phyloP scores from a whole-genome alignment of 2,888 invertebrate species.

The Cryptus armator region DNA sequence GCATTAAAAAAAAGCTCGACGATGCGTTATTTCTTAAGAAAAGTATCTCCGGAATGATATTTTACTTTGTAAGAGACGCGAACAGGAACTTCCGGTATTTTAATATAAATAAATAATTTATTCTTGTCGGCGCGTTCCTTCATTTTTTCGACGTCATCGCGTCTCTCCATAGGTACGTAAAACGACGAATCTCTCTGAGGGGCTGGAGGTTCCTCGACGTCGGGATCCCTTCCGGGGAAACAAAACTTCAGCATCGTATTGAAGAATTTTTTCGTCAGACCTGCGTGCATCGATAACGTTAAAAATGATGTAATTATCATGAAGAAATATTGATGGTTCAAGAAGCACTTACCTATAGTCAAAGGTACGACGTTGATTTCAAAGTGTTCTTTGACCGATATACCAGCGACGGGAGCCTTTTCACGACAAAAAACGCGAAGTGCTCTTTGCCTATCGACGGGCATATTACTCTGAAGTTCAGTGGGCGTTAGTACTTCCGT shows the following conservation, averaged over 20 bases:
- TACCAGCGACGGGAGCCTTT: slow-evolving; percentile 99
- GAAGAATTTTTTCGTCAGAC: slow-evolving; percentile 97
- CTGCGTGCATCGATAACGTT: slow-evolving; percentile 80
- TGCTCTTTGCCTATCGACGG: slow-evolving; percentile 94
- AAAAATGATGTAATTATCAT: neutral
- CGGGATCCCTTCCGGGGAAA: slow-evolving; percentile 97
- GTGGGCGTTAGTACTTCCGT: slow-evolving; percentile 94
- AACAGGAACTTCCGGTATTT: slow-evolving; percentile 98
- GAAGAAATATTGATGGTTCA: neutral
- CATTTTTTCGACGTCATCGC: slow-evolving; percentile 99
- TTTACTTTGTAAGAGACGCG: slow-evolving; percentile 94
- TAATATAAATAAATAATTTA: slow-evolving; percentile 99
- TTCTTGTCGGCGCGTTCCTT: slow-evolving; percentile 99
- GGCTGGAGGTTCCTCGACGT: slow-evolving; percentile 88
- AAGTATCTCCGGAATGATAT: slow-evolving; percentile 79
- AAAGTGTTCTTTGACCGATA: slow-evolving; percentile 99
- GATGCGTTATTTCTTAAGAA: slow-evolving; percentile 90
- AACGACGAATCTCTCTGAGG: slow-evolving; percentile 93
- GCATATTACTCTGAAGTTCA: slow-evolving; percentile 94
- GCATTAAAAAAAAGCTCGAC: neutral
- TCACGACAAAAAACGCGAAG: slow-evolving; percentile 98
- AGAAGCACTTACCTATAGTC: slow-evolving; percentile 89
- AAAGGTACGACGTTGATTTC: slow-evolving; percentile 99
- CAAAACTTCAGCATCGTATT: slow-evolving; percentile 99
- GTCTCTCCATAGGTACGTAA: slow-evolving; percentile 94